Evolutionary conservation across 2,888 invertebrate genomes (phyloP).

Genomic region (Archaeoteleia sp.): DNA sequence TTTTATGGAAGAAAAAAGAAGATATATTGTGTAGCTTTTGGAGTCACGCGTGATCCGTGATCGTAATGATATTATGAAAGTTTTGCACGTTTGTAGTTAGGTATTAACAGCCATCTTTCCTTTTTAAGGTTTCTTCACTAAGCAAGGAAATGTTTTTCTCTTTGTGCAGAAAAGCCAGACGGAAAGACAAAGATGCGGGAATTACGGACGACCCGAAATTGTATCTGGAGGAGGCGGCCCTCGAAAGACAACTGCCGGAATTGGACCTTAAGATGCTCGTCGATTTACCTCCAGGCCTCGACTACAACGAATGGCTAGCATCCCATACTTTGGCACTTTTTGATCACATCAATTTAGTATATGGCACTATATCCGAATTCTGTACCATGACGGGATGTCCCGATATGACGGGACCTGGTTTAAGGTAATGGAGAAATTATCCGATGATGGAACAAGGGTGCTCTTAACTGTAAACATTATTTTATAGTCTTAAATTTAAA

Average conservation of each 20-base stretch:
- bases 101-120: neutral
- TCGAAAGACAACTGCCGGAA: constrained; percentile 95
- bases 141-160: constrained; percentile 11
- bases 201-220: constrained; percentile 90
- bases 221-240: constrained; percentile 95
- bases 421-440: constrained; percentile 79
- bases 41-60: no score
- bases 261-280: constrained; percentile 95
- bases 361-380: constrained; percentile 98
- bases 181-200: constrained; percentile 92
- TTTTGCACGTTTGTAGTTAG: neutral
- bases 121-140: neutral
- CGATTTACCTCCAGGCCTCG: constrained; percentile 95
- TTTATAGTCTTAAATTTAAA: no score
- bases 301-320: constrained; percentile 99
- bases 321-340: constrained; percentile 98
- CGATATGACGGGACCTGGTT: constrained; percentile 97
- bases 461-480: neutral
- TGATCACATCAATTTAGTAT: constrained; percentile 98
- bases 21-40: no score
- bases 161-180: constrained; percentile 92
- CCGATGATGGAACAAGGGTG: no score
- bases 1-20: no score
- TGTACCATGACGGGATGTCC: constrained; percentile 97
- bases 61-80: neutral